These are phyloP conservation scores for Rhynchotus rufescens DNA, from an alignment of 2,797 vertebrate genomes.

Conservation along the genomic window DNA sequence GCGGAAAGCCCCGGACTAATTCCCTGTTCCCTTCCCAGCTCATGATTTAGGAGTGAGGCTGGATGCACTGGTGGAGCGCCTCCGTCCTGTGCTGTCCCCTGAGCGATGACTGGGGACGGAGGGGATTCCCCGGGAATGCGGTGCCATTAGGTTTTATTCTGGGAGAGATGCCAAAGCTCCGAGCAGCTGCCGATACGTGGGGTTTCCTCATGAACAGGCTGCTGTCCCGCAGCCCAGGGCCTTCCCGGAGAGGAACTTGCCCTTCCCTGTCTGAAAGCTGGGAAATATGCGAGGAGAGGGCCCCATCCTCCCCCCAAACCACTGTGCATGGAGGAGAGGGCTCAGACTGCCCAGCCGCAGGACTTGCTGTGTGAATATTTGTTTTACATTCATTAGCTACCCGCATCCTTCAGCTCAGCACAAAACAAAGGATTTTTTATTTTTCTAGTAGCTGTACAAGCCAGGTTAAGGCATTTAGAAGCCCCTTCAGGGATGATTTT, in stretches of 20 bases:
- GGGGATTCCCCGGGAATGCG: slow-evolving; percentile 21
- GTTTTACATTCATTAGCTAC: neutral
- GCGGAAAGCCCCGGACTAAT: neutral
- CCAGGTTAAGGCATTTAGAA: slow-evolving; percentile 18
- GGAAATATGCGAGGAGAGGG: neutral
- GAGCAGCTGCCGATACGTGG: slow-evolving; percentile 51
- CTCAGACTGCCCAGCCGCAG: rapidly evolving
- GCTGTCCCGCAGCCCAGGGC: neutral
- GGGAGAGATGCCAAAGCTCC: slow-evolving; percentile 62
- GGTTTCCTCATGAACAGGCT: slow-evolving; percentile 52
- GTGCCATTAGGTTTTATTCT: slow-evolving; percentile 46
- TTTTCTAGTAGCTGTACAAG: neutral
- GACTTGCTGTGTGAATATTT: neutral
- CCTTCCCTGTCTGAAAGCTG: neutral
- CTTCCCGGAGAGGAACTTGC: neutral
- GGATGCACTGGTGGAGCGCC: rapidly evolving
- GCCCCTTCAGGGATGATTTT: neutral
- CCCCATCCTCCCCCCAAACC: neutral
- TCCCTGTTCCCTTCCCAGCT: neutral
- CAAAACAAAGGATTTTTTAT: neutral
- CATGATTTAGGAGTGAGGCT: neutral
- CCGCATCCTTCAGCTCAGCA: neutral
- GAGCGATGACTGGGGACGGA: neutral
- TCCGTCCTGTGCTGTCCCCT: neutral
- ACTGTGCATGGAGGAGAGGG: rapidly evolving